phyloP scores from a whole-genome alignment of 1,140 invertebrate genomes.

The Lysiphlebus fabarum region DNA sequence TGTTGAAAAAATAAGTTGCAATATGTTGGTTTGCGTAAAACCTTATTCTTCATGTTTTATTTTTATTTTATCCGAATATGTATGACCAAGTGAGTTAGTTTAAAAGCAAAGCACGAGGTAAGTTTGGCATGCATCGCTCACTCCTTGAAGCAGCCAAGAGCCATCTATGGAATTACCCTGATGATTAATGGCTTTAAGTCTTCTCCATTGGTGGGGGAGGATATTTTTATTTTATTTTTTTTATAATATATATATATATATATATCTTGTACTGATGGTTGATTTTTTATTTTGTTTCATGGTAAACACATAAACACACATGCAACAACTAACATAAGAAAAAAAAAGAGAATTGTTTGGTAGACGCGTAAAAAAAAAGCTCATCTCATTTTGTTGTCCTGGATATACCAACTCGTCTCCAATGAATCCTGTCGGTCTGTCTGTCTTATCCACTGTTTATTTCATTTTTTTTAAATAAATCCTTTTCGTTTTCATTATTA shows the following conservation, averaged over 20 bases:
- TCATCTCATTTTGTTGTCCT: slow-evolving; percentile 30
- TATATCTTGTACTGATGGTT: background rate
- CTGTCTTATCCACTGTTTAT: slow-evolving; percentile 17
- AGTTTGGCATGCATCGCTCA: slow-evolving; percentile 49
- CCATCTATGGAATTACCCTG: slow-evolving; percentile 48
- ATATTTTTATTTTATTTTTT: slow-evolving; percentile 27
- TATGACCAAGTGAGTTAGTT: slow-evolving; percentile 14
- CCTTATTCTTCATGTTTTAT: background rate
- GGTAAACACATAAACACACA: background rate
- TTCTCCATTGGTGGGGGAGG: slow-evolving; percentile 18
- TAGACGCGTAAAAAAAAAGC: slow-evolving; percentile 42
- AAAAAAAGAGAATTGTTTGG: slow-evolving; percentile 23
- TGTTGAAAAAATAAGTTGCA: too few species aligned
- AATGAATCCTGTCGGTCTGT: slow-evolving; percentile 12
- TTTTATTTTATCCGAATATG: slow-evolving; percentile 4
- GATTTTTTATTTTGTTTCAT: background rate
- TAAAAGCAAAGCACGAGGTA: slow-evolving; percentile 34
- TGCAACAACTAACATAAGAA: slow-evolving; percentile 3
- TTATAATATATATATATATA: slow-evolving; percentile 8
- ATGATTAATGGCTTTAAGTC: slow-evolving; percentile 43
- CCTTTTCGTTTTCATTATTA: slow-evolving; percentile 3
- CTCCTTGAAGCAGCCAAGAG: slow-evolving; percentile 43
- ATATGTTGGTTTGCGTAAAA: too few species aligned
- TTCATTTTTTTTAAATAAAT: slow-evolving; percentile 8
- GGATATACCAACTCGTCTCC: slow-evolving; percentile 17